Evolutionary conservation across 2,113 vertebrate genomes (phyloP).

Genomic region (Gracilinanus agilis): DNA sequence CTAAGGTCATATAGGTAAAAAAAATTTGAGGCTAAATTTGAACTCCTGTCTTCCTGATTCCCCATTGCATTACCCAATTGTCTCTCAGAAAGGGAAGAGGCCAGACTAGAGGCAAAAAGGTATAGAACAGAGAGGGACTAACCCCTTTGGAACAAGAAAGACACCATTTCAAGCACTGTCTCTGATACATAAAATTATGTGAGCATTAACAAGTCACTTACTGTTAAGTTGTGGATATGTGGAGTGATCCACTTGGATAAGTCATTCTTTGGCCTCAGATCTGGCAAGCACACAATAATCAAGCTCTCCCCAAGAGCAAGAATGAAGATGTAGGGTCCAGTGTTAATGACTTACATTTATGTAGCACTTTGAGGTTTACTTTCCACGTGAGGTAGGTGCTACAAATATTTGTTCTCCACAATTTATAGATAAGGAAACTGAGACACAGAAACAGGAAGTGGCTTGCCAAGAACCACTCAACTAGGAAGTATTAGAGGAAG

Average conservation of each 20-base stretch:
- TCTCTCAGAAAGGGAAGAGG: constrained; percentile 14
- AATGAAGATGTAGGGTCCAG: background rate
- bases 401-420: background rate
- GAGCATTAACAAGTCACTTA: background rate
- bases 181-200: background rate
- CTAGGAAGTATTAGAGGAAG: background rate
- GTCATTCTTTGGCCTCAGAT: background rate
- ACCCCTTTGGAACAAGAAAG: constrained; percentile 8
- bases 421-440: background rate
- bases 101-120: background rate
- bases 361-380: background rate
- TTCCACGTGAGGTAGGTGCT: background rate
- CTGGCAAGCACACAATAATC: background rate
- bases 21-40: background rate
- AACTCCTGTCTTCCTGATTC: background rate
- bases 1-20: no score
- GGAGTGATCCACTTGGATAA: background rate
- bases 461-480: background rate
- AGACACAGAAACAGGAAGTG: background rate
- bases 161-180: constrained; percentile 31
- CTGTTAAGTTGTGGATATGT: background rate
- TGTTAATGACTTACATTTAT: background rate
- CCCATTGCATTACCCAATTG: background rate
- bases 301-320: background rate
- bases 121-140: constrained; percentile 7